Evolutionary conservation across 2,888 invertebrate genomes (phyloP).

Genomic region (Aspidapion aeneum): DNA sequence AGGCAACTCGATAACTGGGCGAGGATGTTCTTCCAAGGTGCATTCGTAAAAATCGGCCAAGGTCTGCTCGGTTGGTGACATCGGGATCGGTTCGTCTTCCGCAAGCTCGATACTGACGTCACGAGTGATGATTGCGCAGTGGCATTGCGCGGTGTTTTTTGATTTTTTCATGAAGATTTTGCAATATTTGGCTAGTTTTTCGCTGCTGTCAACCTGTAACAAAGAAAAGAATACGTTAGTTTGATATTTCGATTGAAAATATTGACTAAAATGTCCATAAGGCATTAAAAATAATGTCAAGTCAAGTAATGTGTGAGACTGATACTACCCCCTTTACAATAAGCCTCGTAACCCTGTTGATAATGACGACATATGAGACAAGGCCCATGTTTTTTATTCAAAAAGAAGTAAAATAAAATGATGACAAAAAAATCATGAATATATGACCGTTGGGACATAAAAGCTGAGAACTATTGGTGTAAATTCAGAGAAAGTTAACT

Average conservation of each 20-base stretch:
- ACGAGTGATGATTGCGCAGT: constrained; percentile 56
- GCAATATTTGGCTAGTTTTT: constrained; percentile 52
- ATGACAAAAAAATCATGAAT: too few species aligned
- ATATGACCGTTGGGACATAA: too few species aligned
- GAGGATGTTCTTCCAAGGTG: constrained; percentile 59
- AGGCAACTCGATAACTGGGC: constrained; percentile 64
- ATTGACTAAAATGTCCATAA: too few species aligned
- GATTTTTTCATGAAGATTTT: constrained; percentile 48
- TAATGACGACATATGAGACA: too few species aligned
- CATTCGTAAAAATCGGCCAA: constrained; percentile 65
- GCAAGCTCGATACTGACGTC: constrained; percentile 38
- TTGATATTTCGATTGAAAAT: not conserved
- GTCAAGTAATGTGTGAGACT: too few species aligned
- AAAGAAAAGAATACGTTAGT: constrained; percentile 36
- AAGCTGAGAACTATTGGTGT: too few species aligned
- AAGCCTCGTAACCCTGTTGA: too few species aligned
- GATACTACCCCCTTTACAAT: too few species aligned
- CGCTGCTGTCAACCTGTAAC: constrained; percentile 55
- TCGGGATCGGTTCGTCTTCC: constrained; percentile 28
- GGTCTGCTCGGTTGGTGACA: constrained; percentile 60
- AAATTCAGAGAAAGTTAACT: too few species aligned
- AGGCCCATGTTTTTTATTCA: too few species aligned
- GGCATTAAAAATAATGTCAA: too few species aligned
- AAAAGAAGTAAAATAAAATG: too few species aligned
- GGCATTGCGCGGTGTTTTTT: constrained; percentile 50